Base-by-base conservation (phyloP, 2,888 invertebrate species). In the Ectemnius cavifrons region DNA sequence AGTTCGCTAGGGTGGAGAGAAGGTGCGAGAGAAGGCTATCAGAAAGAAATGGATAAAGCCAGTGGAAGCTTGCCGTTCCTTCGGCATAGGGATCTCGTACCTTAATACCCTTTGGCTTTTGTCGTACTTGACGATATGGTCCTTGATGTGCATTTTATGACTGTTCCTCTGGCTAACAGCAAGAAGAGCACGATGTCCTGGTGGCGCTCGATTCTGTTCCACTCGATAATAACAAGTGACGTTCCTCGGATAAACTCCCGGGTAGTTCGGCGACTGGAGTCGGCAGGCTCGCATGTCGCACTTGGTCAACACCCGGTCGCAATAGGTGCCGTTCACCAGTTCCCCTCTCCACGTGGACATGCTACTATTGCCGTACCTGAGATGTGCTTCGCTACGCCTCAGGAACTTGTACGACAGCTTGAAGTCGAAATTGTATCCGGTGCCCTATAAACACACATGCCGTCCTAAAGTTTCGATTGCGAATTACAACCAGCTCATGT, bases 251-350 rank as follows among this genome's bases (percentile, higher is more conserved):
- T 97, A 97, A 81, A 96, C 94, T 66, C 97, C 97, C 13, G 97
- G 97, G 91, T 96, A 97, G 93, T 97, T 97, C 13, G 97, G 97
- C 27, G 97, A 97, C 91, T 96, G 96, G 75, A 96, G 94, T 77
- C 96, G 94, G 91, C 95, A 95, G 60, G 92, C 91, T 63, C 92
- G 90, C 73, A 94, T 93, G 91, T 95, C 95, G 90, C 96, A 96
- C 89, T 95, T 94, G 87, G 95, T 95, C 85, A 96, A 93, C 84
- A 96, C 93, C 86, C 96, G 94, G 92, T 96, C 96, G 91, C 96
- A 96, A 91, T 96, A 96, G 77, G 95, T 95, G 79, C 95, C 95
- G 18, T 94, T 93, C 63, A 95, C 94, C 72, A 94, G 91, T 84
- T 96, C 95, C 27, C 96, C 96, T 65, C 96, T 92, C 94, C 95